phyloP scores from a whole-genome alignment of 2,888 invertebrate species.

The Drosophila histrio region DNA sequence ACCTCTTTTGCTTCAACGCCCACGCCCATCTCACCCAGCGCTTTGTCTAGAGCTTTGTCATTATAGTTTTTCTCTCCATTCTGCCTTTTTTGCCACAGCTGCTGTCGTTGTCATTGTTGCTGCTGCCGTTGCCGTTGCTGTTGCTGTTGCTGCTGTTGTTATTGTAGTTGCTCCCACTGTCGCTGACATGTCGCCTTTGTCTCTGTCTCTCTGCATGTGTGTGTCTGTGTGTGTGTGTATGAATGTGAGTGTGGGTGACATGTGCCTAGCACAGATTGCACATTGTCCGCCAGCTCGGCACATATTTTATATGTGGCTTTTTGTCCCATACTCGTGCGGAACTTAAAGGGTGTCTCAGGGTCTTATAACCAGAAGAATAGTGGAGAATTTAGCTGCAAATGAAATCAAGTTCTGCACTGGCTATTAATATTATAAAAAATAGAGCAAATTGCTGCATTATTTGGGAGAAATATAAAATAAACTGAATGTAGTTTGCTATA shows the following conservation, averaged over 20 bases:
- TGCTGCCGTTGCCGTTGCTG: slow-evolving; percentile 15
- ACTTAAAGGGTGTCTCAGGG: slow-evolving; percentile 8
- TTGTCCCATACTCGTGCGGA: slow-evolving; percentile 13
- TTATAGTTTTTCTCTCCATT: slow-evolving; percentile 56
- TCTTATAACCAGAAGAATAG: not conserved
- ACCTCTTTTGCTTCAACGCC: slow-evolving; percentile 22
- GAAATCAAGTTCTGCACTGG: not conserved
- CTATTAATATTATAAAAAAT: no score
- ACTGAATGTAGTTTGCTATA: no score
- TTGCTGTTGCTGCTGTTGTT: slow-evolving; percentile 9
- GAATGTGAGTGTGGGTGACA: slow-evolving; percentile 54
- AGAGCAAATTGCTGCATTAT: no score
- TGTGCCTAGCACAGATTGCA: slow-evolving; percentile 76
- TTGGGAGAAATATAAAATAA: no score
- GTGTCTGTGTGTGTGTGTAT: slow-evolving; percentile 12
- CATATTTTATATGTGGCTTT: slow-evolving; percentile 48
- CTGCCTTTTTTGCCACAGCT: slow-evolving; percentile 40
- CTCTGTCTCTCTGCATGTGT: slow-evolving; percentile 13
- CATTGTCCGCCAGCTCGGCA: slow-evolving; percentile 63
- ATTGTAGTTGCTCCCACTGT: slow-evolving; percentile 33
- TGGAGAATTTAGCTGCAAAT: not conserved
- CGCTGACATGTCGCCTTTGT: slow-evolving; percentile 51
- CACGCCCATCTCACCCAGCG: slow-evolving; percentile 10
- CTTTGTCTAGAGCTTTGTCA: slow-evolving; percentile 65
- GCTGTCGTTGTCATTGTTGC: slow-evolving; percentile 25